Base-by-base conservation (phyloP, 2,113 vertebrate species). In the Pterocles gutturalis region DNA sequence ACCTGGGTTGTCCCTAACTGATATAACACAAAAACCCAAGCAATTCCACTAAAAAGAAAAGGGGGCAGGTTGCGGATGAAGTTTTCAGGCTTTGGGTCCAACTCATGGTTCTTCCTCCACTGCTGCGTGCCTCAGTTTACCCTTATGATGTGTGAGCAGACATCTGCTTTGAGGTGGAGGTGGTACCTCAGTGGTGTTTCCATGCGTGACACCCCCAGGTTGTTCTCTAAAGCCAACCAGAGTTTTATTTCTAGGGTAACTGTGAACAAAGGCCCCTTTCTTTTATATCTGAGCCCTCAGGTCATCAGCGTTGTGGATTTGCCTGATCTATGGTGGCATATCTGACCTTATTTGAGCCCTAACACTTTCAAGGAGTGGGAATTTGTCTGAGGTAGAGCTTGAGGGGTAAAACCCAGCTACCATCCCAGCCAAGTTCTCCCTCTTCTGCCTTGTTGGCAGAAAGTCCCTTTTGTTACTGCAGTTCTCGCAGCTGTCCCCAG, bases 181-280 rank as follows among this genome's bases (percentile, higher is more conserved):
- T 72, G 53, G 45, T 28, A 64, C 22, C 38, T 65, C 13, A 33
- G 0, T 7, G 64, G 29, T 36, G 25, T 55, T 80, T 58, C 76
- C 1, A 1, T 28, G 8, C 6, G 10, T 9, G 25, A 36, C 25
- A 46, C 7, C 13, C 28, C 49, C 0, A 58, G 46, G 21, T 13
- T 28, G 36, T 36, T 83, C 77, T 58, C 58, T 15, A 81, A 87
- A 73, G 49, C 8, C 36, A 73, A 3, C 4, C 17, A 4, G 18
- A 8, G 9, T 58, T 93, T 60, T 71, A 41, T 46, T n/a, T 16
- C 58, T 34, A 26, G 43, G 51, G 22, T 87, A 48, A 17, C 31
- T 41, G 62, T 31, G 22, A 90, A 2, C 6, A 70, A 75, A 92
- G n/a, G 19, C 5, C 11, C 7, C 26, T 75, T 94, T 65, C 9